Evolutionary conservation across 2,797 vertebrate genomes (phyloP).

Genomic region (Sebastes elongatus): DNA sequence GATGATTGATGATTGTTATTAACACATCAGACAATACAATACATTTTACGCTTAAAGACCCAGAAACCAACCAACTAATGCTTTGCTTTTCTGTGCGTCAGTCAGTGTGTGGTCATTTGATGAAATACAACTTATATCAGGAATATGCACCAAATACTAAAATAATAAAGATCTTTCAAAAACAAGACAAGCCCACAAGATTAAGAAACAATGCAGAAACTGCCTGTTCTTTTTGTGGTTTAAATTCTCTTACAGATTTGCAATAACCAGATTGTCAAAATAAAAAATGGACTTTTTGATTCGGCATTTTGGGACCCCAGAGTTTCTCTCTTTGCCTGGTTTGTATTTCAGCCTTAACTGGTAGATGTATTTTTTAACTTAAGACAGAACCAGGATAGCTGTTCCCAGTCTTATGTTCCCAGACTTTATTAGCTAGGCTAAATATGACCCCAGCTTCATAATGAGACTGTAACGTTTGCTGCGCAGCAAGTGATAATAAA

Average conservation of each 20-base stretch:
- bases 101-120: neutral
- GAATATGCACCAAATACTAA: neutral
- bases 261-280: neutral
- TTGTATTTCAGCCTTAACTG: neutral
- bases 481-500: neutral
- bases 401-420: too few species aligned
- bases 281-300: neutral
- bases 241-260: neutral
- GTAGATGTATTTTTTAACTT: neutral
- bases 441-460: too few species aligned
- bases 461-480: neutral
- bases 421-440: neutral
- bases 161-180: neutral
- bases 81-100: neutral
- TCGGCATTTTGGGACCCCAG: neutral
- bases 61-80: neutral
- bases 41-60: neutral
- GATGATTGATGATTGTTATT: neutral
- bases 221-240: neutral
- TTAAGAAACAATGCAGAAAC: neutral
- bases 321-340: neutral
- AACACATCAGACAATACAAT: neutral
- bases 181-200: neutral
- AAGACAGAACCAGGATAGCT: neutral
- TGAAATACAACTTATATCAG: neutral